Conservation (phyloP, 2,797 vertebrate genomes). For the Hydrophis major region DNA sequence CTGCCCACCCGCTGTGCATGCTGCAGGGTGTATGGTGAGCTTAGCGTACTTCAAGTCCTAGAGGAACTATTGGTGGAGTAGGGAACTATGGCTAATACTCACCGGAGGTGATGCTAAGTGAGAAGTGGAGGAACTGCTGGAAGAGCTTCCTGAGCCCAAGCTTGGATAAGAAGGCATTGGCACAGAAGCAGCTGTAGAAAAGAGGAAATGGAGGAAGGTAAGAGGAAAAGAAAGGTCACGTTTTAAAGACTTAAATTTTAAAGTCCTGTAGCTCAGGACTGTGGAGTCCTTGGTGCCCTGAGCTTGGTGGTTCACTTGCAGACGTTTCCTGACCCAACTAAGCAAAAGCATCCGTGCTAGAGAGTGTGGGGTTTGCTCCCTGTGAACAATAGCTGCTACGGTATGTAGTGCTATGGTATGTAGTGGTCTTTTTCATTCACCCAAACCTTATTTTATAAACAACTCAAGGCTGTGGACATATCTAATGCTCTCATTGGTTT, state of each 20-base stretch:
- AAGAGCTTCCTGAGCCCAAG: constrained; percentile 87
- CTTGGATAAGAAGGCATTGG: constrained; percentile 83
- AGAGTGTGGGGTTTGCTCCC: neutral
- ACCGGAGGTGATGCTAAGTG: constrained; percentile 89
- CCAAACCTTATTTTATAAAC: neutral
- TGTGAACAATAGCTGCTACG: neutral
- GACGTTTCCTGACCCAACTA: neutral
- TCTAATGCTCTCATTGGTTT: neutral
- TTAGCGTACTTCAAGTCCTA: neutral
- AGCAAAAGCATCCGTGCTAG: neutral
- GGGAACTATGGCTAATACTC: constrained; percentile 46
- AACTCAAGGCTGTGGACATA: neutral
- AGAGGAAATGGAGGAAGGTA: neutral
- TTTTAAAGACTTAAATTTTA: neutral
- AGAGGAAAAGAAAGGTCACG: constrained; percentile 34
- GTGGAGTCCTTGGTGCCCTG: neutral
- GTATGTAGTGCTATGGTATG: neutral
- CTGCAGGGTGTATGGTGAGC: neutral
- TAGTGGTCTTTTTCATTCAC: neutral
- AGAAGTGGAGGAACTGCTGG: constrained; percentile 86
- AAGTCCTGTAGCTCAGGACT: neutral
- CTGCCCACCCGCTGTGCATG: too few relatives aligned
- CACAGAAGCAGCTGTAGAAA: constrained; percentile 77
- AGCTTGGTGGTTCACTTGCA: neutral
- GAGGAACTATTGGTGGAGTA: neutral